These are phyloP conservation scores for Tetrax tetrax DNA, from an alignment of 2,113 vertebrate genomes.

Conservation along the genomic window DNA sequence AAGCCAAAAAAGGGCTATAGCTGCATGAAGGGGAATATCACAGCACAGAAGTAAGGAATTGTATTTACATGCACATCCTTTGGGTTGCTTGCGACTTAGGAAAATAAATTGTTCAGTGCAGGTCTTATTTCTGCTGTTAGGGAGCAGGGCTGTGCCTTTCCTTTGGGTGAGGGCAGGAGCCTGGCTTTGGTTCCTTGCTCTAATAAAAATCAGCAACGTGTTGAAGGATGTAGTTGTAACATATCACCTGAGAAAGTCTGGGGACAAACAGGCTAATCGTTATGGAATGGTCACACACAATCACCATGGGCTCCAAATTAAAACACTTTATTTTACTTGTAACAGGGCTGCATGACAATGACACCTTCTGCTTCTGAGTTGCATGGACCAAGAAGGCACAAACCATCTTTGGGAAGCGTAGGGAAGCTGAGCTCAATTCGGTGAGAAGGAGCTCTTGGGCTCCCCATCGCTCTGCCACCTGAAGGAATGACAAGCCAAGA, in stretches of 20 bases:
- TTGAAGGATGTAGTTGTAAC: accelerated
- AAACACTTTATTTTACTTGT: accelerated
- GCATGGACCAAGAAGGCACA: accelerated
- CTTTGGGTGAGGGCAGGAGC: background rate
- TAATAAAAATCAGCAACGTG: background rate
- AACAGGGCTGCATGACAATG: accelerated
- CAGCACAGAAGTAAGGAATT: accelerated
- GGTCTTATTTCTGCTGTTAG: accelerated
- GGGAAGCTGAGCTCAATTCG: accelerated
- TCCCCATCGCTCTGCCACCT: accelerated
- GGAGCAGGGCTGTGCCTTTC: background rate
- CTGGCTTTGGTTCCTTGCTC: background rate
- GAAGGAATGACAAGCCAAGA: background rate
- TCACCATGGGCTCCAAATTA: accelerated
- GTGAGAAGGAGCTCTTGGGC: no score
- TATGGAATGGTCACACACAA: background rate
- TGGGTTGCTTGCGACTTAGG: accelerated
- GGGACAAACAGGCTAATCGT: background rate
- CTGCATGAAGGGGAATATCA: background rate
- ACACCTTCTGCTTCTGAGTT: accelerated
- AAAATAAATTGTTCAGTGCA: accelerated
- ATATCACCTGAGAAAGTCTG: background rate
- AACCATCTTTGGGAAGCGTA: accelerated
- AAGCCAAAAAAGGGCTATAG: background rate
- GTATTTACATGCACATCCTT: accelerated